Base-by-base conservation (phyloP, 1,140 invertebrate genomes). In the Drosophila sulfurigaster region DNA sequence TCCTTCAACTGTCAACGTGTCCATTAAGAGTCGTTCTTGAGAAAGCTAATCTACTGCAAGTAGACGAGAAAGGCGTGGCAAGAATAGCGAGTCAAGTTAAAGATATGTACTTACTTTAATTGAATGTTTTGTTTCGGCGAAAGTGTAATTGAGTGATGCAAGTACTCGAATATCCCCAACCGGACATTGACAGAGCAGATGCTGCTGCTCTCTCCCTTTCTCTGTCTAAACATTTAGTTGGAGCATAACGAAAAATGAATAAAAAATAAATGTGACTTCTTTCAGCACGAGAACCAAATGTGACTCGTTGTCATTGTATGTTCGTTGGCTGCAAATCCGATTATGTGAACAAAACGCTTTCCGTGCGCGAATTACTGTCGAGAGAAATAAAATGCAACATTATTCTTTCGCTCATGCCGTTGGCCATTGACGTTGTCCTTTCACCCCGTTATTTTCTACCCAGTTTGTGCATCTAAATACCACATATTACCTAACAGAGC, bases 381-480 rank as follows among this genome's bases (percentile, higher is more conserved):
- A 69, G 81, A 83, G 85, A 89, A 81, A 88, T 88, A 74, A 88
- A 88, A 88, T 85, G 85, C 78, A 85, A 85, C 85, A 89, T 88
- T 88, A 89, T 88, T 88, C 81, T 85, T 88, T 63, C 11, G 57
- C 63, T 60, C 58, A 67, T 66, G 51, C 28, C 63, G 51, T 72
- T 82, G 78, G 79, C 79, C 75, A 80, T 86, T 81, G 81, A 83
- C 81, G 66, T 64, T 76, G 57, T 57, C 51, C 57, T 41, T 51
- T 52, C 45, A 20, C 43, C 20, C 43, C 41, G 35, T 43, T 30
- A 11, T 10, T 20, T 16, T 11, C 8, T 4, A 43, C 41, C 11
- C 41, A n/a, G 41, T 41, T 38, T 8, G 3, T 38, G 38, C 28
- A 28, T 67, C 41, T 89, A 69, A 85, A 83, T 78, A 81, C 70